These are phyloP conservation scores for Leucoma salicis DNA, from an alignment of 2,888 invertebrate genomes.

Conservation along the genomic window DNA sequence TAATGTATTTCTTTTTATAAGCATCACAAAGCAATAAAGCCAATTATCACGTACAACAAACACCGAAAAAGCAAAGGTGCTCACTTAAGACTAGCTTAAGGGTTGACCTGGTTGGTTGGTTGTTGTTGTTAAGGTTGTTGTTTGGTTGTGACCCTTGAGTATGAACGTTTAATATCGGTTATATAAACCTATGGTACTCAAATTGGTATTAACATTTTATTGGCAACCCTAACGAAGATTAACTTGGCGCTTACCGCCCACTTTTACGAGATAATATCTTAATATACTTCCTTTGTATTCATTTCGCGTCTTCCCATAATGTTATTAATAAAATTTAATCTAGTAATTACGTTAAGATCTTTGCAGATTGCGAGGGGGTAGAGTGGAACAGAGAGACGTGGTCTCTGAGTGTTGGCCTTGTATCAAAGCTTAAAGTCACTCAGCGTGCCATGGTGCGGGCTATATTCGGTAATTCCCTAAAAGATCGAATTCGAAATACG, in stretches of 20 bases:
- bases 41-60: background rate
- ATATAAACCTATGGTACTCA: background rate
- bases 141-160: background rate
- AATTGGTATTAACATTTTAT: slow-evolving; percentile 1
- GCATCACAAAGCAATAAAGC: background rate
- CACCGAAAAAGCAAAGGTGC: background rate
- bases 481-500: too few species aligned
- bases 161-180: background rate
- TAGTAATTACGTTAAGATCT: too few species aligned
- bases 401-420: too few species aligned
- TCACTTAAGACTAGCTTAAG: background rate
- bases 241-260: slow-evolving; percentile 1
- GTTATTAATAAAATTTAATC: background rate
- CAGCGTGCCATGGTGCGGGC: too few species aligned
- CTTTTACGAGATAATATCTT: slow-evolving; percentile 8
- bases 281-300: slow-evolving; percentile 6
- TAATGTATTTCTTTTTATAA: too few species aligned
- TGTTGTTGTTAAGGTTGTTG: background rate
- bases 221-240: slow-evolving; percentile 3
- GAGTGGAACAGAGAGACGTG: too few species aligned
- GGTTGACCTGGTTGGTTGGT: too few species aligned
- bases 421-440: too few species aligned
- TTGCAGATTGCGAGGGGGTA: too few species aligned
- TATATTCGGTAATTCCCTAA: too few species aligned
- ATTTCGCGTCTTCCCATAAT: too few species aligned